Percentiles rank a stretch among this genome's conserved stretches.
phyloP scores from a whole-genome alignment of 2,797 vertebrate genomes.

The Tapera naevia region DNA sequence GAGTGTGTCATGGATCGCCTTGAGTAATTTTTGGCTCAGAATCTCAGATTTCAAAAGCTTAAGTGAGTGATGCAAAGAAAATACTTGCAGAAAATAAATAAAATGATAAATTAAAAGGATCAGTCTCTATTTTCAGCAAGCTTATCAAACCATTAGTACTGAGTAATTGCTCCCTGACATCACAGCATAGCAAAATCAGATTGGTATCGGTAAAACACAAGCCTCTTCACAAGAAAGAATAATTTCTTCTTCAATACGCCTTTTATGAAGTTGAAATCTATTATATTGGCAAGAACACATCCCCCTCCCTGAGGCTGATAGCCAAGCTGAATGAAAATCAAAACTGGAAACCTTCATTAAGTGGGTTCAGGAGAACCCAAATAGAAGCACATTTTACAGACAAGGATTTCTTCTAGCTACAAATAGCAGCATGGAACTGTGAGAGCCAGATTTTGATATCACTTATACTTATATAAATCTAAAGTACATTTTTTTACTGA shows the following conservation, averaged over 20 bases:
- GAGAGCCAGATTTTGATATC: not conserved
- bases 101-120: not conserved
- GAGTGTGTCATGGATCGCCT: not conserved
- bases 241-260: slow-evolving; percentile 12
- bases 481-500: not conserved
- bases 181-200: slow-evolving; percentile 3
- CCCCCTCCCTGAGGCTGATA: not conserved
- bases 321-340: slow-evolving; percentile 13
- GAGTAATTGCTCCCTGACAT: not conserved
- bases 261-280: slow-evolving; percentile 43
- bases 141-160: not conserved
- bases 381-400: not conserved
- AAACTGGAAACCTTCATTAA: slow-evolving; percentile 13
- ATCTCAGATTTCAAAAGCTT: not conserved
- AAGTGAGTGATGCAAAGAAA: not conserved
- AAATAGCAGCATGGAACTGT: not conserved
- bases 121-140: not conserved
- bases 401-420: not conserved
- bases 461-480: not conserved
- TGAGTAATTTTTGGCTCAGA: not conserved
- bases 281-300: not conserved
- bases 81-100: not conserved
- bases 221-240: not conserved
- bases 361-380: not conserved
- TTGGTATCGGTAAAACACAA: slow-evolving; percentile 21